Conservation (phyloP, 2,797 vertebrate species). For the Coregonus suidteri region DNA sequence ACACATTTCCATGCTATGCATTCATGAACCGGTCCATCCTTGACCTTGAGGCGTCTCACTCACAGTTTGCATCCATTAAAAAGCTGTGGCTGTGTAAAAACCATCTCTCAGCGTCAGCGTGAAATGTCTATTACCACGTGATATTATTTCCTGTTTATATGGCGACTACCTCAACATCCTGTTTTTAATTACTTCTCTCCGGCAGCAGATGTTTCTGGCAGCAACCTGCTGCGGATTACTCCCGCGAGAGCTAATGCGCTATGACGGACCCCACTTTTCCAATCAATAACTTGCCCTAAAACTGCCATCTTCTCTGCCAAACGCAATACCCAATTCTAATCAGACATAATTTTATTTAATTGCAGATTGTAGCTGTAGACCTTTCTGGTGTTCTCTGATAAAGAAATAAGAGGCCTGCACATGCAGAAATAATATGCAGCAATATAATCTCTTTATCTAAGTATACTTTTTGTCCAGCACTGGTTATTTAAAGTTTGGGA, state of each 20-base stretch:
- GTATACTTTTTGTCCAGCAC: not conserved
- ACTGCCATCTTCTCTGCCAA: slow-evolving; percentile 79
- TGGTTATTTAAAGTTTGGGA: not conserved
- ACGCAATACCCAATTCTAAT: slow-evolving; percentile 76
- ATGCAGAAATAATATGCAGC: not conserved
- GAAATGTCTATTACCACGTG: slow-evolving; percentile 74
- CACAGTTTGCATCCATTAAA: slow-evolving; percentile 74
- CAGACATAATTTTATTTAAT: slow-evolving; percentile 77
- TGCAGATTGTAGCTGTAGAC: slow-evolving; percentile 67
- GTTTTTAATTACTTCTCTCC: slow-evolving; percentile 82
- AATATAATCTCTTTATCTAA: not conserved
- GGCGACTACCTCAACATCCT: slow-evolving; percentile 82
- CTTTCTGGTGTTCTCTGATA: slow-evolving; percentile 54
- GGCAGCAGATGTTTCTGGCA: slow-evolving; percentile 79
- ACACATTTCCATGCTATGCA: slow-evolving; percentile 48
- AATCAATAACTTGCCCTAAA: slow-evolving; percentile 85
- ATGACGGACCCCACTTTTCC: slow-evolving; percentile 84
- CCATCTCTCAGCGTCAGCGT: slow-evolving; percentile 72
- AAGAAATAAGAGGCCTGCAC: not conserved
- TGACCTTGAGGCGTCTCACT: slow-evolving; percentile 73
- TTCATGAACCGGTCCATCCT: slow-evolving; percentile 58
- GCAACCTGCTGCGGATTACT: slow-evolving; percentile 80
- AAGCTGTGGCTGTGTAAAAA: slow-evolving; percentile 63
- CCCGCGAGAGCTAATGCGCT: slow-evolving; percentile 83
- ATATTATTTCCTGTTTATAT: slow-evolving; percentile 83